Percentiles rank a stretch among this genome's conserved stretches.
Evolutionary conservation across 2,797 vertebrate genomes (phyloP).

Genomic region (Xyrichtys novacula): DNA sequence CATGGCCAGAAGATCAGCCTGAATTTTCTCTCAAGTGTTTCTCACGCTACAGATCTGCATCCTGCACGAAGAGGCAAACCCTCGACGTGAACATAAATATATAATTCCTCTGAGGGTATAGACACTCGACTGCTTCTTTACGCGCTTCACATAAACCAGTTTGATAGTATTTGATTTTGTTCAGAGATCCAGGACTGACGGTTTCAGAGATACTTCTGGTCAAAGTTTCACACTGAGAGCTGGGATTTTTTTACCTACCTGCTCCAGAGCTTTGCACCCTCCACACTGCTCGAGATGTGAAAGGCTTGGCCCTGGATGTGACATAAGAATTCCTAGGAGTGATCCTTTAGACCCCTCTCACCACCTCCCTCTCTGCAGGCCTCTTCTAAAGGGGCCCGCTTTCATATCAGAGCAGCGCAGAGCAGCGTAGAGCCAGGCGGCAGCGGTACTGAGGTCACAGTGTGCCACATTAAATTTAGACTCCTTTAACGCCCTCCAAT

Average conservation of each 20-base stretch:
- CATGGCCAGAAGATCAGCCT: constrained; percentile 25
- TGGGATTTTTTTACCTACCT: constrained; percentile 57
- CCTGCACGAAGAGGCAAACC: constrained; percentile 9
- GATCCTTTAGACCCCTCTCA: constrained; percentile 64
- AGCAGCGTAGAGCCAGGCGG: constrained; percentile 66
- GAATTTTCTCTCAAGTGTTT: constrained; percentile 49
- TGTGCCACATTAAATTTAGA: constrained; percentile 88
- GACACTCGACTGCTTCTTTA: constrained; percentile 15
- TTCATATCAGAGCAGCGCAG: constrained; percentile 70
- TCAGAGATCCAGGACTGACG: constrained; percentile 36
- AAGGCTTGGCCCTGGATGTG: constrained; percentile 70
- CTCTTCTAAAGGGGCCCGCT: constrained; percentile 64
- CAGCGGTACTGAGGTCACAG: constrained; percentile 78
- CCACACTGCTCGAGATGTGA: constrained; percentile 61
- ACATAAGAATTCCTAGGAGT: constrained; percentile 70
- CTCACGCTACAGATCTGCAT: constrained; percentile 44
- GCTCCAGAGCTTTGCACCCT: constrained; percentile 53
- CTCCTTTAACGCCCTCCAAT: constrained; percentile 87
- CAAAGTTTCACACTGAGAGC: constrained; percentile 51
- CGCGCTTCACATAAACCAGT: constrained; percentile 13
- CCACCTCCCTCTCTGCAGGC: constrained; percentile 63
- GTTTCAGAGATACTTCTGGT: constrained; percentile 48
- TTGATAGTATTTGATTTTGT: constrained; percentile 27
- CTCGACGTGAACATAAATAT: constrained; percentile 8
- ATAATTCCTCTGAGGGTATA: constrained; percentile 10